These are phyloP conservation scores for Timema cristinae DNA, from an alignment of 2,888 invertebrate species.

Conservation along the genomic window DNA sequence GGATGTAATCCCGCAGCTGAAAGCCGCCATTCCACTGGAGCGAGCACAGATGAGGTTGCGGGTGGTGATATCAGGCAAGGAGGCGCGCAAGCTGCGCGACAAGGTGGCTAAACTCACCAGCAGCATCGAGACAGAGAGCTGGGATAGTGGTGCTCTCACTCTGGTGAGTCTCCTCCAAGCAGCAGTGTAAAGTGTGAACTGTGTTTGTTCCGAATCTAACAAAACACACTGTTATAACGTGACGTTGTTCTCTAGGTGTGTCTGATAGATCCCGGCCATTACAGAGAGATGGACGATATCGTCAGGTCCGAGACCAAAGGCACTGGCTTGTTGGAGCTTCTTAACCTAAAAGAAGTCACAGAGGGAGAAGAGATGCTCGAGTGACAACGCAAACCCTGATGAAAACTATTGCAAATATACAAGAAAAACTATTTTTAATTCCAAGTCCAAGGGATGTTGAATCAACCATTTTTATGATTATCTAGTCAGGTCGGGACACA, in stretches of 20 bases:
- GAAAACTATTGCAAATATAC: no score
- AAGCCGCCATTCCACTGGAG: constrained; percentile 82
- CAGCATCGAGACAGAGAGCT: constrained; percentile 79
- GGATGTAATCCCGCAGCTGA: constrained; percentile 84
- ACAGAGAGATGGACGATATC: constrained; percentile 81
- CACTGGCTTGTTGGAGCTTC: constrained; percentile 79
- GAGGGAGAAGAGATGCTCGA: constrained; percentile 78
- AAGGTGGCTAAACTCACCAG: constrained; percentile 72
- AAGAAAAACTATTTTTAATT: no score
- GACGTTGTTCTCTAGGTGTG: constrained; percentile 45
- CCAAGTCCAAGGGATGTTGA: no score
- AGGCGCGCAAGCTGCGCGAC: constrained; percentile 77
- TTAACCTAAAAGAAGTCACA: constrained; percentile 87
- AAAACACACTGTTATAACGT: no score
- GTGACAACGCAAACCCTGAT: constrained; percentile 39
- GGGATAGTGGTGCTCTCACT: constrained; percentile 75
- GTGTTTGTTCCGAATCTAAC: no score
- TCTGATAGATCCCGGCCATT: constrained; percentile 89
- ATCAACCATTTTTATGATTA: no score
- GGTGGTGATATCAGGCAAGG: constrained; percentile 73
- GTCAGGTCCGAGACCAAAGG: constrained; percentile 83
- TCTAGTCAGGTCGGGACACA: no score
- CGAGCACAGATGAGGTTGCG: constrained; percentile 93
- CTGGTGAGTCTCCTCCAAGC: constrained; percentile 54
- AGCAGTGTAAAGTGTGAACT: no score